Percentiles rank a stretch among this genome's conserved stretches.
Evolutionary conservation across 1,140 invertebrate genomes (phyloP).

Genomic region (Drosophila suzukii): DNA sequence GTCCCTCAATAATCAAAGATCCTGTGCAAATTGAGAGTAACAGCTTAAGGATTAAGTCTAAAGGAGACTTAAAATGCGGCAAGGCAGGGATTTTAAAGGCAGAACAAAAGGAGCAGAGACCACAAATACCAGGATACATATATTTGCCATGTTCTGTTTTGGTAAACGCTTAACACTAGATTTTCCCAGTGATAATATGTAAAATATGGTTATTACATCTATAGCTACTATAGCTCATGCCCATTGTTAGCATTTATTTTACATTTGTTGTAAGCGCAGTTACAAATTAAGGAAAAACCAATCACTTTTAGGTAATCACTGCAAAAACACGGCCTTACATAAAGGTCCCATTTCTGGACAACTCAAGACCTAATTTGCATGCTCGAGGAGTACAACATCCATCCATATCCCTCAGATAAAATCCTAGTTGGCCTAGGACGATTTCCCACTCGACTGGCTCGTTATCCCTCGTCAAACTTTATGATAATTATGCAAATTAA

Average conservation of each 20-base stretch:
- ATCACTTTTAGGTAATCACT: not conserved
- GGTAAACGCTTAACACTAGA: not conserved
- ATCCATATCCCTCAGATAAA: slow-evolving; percentile 45
- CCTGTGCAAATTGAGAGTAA: slow-evolving; percentile 43
- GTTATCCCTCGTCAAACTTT: slow-evolving; percentile 73
- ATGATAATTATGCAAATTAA: slow-evolving; percentile 76
- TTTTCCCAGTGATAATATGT: not conserved
- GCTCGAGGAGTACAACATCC: slow-evolving; percentile 21
- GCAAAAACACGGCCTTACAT: not conserved
- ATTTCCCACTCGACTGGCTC: slow-evolving; percentile 53
- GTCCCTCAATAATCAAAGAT: slow-evolving; percentile 43
- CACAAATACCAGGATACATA: not conserved
- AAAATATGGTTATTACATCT: not conserved
- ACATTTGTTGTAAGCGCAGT: not conserved
- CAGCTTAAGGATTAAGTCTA: slow-evolving; percentile 40
- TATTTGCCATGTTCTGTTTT: not conserved
- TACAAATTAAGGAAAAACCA: not conserved
- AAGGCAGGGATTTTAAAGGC: not conserved
- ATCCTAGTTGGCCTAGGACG: slow-evolving; percentile 23
- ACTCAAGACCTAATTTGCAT: slow-evolving; percentile 34
- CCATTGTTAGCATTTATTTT: too few relatives aligned
- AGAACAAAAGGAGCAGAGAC: not conserved
- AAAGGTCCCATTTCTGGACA: slow-evolving; percentile 6
- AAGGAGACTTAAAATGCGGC: slow-evolving; percentile 1
- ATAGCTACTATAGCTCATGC: too few relatives aligned